Conservation (phyloP, 2,113 vertebrate genomes). For the Brachypodius melanocephalos region DNA sequence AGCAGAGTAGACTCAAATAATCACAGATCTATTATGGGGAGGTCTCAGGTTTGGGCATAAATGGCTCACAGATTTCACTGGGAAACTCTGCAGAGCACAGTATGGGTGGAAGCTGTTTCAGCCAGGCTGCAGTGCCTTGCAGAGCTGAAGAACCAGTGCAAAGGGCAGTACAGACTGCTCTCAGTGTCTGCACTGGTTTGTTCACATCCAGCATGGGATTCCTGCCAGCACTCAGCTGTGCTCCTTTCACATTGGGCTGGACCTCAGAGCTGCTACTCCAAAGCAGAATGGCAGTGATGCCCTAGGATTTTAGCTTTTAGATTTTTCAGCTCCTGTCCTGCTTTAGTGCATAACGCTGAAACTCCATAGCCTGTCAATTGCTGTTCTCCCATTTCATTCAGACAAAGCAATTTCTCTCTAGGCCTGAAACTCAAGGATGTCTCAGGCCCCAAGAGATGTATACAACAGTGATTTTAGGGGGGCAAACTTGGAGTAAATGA, state of each 20-base stretch:
- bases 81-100: neutral
- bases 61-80: neutral
- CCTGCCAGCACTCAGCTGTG: neutral
- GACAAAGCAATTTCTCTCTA: neutral
- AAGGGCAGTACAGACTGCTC: neutral
- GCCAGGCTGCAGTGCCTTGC: neutral
- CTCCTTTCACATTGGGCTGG: neutral
- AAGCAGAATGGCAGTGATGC: neutral
- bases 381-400: neutral
- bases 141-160: neutral
- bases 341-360: neutral
- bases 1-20: neutral
- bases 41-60: neutral
- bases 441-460: neutral
- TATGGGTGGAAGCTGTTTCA: neutral
- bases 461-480: neutral
- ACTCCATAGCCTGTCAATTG: no score
- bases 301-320: neutral
- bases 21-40: neutral
- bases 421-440: neutral
- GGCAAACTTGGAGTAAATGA: neutral
- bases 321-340: neutral
- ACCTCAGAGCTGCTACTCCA: rapidly evolving
- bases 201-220: neutral
- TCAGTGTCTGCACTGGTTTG: neutral